phyloP scores from a whole-genome alignment of 2,888 invertebrate genomes.

The Andricus quercusramuli region DNA sequence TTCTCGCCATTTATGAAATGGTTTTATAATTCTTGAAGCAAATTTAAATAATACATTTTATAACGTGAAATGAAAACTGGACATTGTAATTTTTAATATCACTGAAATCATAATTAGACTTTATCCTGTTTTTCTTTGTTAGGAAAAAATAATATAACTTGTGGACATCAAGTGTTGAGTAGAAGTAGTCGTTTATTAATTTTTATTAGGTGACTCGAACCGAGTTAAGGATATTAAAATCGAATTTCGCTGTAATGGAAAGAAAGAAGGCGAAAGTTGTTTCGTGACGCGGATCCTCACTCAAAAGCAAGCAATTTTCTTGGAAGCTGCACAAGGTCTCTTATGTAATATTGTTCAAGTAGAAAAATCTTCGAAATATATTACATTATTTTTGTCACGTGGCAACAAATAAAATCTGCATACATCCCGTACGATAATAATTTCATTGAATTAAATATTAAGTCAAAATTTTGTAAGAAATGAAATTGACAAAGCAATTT shows the following conservation, averaged over 20 bases:
- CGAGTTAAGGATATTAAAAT: background rate
- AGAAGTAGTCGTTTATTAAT: background rate
- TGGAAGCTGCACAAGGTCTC: conserved; percentile 40
- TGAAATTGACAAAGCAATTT: background rate
- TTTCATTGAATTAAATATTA: background rate
- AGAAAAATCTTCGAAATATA: background rate
- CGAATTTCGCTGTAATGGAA: background rate
- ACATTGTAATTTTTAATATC: background rate
- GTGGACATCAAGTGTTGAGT: background rate
- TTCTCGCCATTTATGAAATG: background rate
- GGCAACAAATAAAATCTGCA: background rate
- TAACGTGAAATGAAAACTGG: background rate
- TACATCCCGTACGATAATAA: background rate
- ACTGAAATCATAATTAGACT: background rate
- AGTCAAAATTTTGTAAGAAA: background rate
- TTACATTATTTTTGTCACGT: background rate
- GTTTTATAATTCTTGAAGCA: background rate
- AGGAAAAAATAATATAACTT: background rate
- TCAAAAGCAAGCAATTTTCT: conserved; percentile 28
- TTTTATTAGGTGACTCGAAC: background rate
- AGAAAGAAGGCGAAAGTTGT: conserved; percentile 40
- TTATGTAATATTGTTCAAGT: conserved; percentile 15
- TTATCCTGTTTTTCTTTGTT: background rate
- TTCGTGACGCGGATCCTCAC: conserved; percentile 26
- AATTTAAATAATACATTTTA: background rate